Evolutionary conservation across 2,888 invertebrate genomes (phyloP), one percentile per base, ranked within the genome.

Genomic region (Limnephilus rhombicus): DNA sequence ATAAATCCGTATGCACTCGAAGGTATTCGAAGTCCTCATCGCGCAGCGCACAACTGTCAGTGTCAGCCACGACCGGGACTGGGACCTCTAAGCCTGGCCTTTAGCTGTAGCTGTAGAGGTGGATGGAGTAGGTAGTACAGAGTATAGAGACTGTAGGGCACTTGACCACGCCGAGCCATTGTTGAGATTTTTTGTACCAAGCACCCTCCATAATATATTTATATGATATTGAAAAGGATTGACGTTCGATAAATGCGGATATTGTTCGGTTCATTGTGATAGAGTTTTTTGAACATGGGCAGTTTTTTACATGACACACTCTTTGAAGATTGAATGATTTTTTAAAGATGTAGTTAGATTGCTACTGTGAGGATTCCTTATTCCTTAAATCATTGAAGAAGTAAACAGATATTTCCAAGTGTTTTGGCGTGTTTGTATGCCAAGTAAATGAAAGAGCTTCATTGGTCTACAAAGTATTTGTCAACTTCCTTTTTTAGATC

Each of bases 181-280:
- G 88, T 88, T 49, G 88, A 45, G 86, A 86, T 29, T 86, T 86
- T 86, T 88, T 29, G 80, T 31, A 68, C 88, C 88, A 18, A 88
- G 88, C 9, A 31, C 88, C 88, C 53, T 88, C 68, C 53, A 88
- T 24, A 53, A 53, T 53, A 53, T 53, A 68, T 68, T 68, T 68
- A 18, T 88, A 34, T 53, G 88, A 88, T 88, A 88, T 88, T 88
- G 68, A 88, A 88, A 88, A 88, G 88, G 88, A 88, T 68, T 68
- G 88, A 88, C 88, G 88, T 88, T 68, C 68, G 34, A 88, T 88
- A 88, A 88, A 88, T 68, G 88, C 68, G 53, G 68, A 86, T 49
- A 86, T 86, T 86, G 86, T 86, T 86, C 86, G 29, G 41, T n/a
- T 37, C 24, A 86, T 86, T 86, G 34, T 83, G 83, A 24, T 41